phyloP scores from a whole-genome alignment of 2,888 invertebrate species.

The Cephus pulcher region DNA sequence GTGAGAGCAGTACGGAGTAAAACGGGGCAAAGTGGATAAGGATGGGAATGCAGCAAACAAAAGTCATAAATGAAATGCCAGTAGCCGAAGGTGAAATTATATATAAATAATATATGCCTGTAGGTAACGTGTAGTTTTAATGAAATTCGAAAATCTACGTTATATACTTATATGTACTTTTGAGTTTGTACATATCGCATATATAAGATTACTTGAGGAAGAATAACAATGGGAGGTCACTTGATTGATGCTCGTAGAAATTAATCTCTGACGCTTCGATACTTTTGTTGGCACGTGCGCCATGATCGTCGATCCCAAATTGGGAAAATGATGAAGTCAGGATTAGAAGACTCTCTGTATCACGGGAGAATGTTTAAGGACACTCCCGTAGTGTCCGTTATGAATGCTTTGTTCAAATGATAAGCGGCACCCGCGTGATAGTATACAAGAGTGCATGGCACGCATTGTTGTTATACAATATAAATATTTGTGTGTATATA shows the following conservation, averaged over 20 bases:
- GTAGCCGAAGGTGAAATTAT: not conserved
- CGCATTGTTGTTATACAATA: not conserved
- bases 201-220: not conserved
- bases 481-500: not conserved
- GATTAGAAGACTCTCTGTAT: not conserved
- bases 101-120: not conserved
- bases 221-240: not conserved
- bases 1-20: not conserved
- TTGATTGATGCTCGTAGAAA: not conserved
- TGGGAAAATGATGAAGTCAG: not conserved
- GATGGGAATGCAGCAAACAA: constrained; percentile 57
- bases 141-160: not conserved
- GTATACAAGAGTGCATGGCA: not conserved
- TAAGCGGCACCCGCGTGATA: not conserved
- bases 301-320: not conserved
- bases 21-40: constrained; percentile 24
- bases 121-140: not conserved
- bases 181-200: not conserved
- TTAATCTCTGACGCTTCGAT: not conserved
- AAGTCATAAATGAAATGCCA: constrained; percentile 54
- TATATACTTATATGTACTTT: not conserved
- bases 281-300: not conserved
- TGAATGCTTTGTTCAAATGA: not conserved
- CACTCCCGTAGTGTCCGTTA: not conserved
- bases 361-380: not conserved